Conservation (phyloP, 2,113 vertebrate genomes). For the Archocentrus centrarchus region DNA sequence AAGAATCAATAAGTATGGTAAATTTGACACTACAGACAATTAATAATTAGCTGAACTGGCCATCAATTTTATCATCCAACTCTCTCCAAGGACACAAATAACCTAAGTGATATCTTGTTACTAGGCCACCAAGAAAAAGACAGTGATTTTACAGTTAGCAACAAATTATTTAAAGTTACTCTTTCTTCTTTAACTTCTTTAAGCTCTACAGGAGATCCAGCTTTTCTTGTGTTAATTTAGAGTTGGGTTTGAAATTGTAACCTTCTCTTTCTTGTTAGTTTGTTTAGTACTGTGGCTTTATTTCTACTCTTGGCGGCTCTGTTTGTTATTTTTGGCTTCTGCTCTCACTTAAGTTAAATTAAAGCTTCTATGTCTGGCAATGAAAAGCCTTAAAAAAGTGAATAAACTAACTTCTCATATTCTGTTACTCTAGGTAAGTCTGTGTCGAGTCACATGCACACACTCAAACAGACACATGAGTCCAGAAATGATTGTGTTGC, state of each 20-base stretch:
- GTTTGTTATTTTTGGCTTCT: neutral
- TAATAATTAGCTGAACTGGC: neutral
- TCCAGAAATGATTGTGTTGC: conserved; percentile 51
- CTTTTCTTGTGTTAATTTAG: neutral
- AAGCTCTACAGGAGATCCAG: neutral
- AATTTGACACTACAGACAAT: neutral
- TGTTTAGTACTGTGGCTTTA: conserved; percentile 4
- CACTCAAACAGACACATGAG: conserved; percentile 31
- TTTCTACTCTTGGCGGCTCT: neutral
- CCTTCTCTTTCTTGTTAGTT: neutral
- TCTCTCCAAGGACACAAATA: neutral
- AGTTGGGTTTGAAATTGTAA: neutral
- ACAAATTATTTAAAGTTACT: neutral
- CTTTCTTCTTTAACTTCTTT: neutral
- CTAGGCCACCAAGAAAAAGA: neutral
- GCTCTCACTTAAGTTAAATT: neutral
- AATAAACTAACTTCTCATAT: neutral
- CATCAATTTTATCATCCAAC: neutral
- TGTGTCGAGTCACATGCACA: conserved; percentile 11
- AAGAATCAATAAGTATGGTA: neutral
- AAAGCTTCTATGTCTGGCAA: conserved; percentile 5
- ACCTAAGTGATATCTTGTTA: neutral
- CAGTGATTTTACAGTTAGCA: neutral
- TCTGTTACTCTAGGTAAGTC: neutral
- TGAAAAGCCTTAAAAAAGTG: neutral